phyloP scores from a whole-genome alignment of 92 coral and sea anemone species.

The Epizoanthus stellaris region DNA sequence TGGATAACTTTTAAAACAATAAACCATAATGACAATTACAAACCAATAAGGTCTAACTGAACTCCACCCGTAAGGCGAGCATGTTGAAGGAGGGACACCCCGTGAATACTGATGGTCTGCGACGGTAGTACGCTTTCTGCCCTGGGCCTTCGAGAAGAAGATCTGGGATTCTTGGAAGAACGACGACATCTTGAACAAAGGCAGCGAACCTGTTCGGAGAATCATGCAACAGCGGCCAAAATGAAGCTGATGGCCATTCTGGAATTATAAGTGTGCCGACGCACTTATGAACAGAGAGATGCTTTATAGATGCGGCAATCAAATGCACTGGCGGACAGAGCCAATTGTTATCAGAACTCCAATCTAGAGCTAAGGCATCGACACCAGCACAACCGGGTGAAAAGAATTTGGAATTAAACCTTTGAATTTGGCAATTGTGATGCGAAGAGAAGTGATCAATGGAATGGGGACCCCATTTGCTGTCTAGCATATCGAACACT shows the following conservation, averaged over 20 bases:
- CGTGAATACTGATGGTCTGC: neutral
- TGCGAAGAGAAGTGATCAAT: conserved; percentile 26
- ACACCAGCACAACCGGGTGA: conserved; percentile 33
- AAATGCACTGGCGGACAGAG: conserved; percentile 37
- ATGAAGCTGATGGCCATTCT: conserved; percentile 31
- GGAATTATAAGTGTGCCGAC: conserved; percentile 34
- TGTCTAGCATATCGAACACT: conserved; percentile 31
- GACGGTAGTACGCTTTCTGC: conserved; percentile 10
- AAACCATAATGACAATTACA: no score
- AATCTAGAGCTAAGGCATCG: conserved; percentile 40
- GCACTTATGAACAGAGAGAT: neutral
- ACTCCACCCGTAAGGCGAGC: neutral
- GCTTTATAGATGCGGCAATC: neutral
- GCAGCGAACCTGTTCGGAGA: neutral
- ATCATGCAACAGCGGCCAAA: conserved; percentile 34
- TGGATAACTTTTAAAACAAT: no score
- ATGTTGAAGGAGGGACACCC: neutral
- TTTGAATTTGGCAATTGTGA: conserved; percentile 17
- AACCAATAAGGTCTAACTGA: neutral
- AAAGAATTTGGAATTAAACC: conserved; percentile 27
- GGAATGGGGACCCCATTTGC: conserved; percentile 21
- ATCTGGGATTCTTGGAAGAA: conserved; percentile 24
- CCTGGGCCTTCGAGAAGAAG: conserved; percentile 42
- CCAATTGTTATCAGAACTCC: conserved; percentile 42
- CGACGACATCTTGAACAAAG: conserved; percentile 6